Conservation (phyloP, 2,113 vertebrate genomes). For the Nestor notabilis region DNA sequence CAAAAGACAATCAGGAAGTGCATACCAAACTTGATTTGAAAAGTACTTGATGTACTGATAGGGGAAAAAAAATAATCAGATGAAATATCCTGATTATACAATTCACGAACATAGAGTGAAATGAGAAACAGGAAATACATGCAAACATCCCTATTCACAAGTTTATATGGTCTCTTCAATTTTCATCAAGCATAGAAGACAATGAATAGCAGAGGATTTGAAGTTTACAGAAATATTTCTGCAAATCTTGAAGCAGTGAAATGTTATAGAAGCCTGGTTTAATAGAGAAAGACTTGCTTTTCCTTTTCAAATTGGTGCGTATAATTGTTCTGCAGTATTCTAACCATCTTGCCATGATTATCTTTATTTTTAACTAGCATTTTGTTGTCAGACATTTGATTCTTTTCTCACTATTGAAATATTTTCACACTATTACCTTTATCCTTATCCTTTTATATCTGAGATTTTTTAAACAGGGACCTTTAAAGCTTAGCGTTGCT, state of each 20-base stretch:
- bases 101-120: not conserved
- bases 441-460: not conserved
- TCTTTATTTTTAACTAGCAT: slow-evolving; percentile 6
- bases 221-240: slow-evolving; percentile 10
- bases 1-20: slow-evolving; percentile 67
- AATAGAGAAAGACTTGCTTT: slow-evolving; percentile 7
- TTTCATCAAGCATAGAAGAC: slow-evolving; percentile 48
- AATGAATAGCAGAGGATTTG: slow-evolving; percentile 45
- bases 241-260: not conserved
- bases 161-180: slow-evolving; percentile 41
- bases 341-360: not conserved
- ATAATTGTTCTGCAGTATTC: not conserved
- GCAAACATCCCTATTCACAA: not conserved
- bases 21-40: slow-evolving; percentile 71
- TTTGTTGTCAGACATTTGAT: slow-evolving; percentile 10
- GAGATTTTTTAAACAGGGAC: not conserved
- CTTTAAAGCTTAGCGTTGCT: not conserved
- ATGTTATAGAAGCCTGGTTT: not conserved
- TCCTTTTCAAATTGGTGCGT: slow-evolving; percentile 8
- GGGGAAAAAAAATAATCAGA: slow-evolving; percentile 26
- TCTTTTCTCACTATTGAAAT: slow-evolving; percentile 27
- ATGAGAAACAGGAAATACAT: slow-evolving; percentile 7
- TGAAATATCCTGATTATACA: slow-evolving; percentile 37
- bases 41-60: slow-evolving; percentile 49
- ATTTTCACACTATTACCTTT: not conserved